These are phyloP conservation scores for Hoplodrina ambigua DNA, from an alignment of 2,888 invertebrate species.

Conservation along the genomic window DNA sequence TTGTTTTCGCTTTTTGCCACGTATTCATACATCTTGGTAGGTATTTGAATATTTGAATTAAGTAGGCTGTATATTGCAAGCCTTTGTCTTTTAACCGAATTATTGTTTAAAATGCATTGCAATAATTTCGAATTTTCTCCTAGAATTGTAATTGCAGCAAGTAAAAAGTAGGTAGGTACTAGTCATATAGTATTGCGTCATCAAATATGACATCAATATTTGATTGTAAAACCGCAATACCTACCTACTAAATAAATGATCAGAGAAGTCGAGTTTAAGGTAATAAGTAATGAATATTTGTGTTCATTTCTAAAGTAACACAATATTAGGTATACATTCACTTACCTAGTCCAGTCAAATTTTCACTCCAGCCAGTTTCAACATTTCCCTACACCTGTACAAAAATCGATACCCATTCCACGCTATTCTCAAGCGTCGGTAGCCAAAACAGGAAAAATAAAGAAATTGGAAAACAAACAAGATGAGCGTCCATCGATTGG, in stretches of 20 bases:
- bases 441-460: constrained; percentile 72
- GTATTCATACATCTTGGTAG: constrained; percentile 36
- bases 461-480: constrained; percentile 80
- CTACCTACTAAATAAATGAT: background rate
- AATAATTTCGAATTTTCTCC: background rate
- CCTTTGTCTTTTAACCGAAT: constrained; percentile 18
- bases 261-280: background rate
- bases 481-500: constrained; percentile 86
- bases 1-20: constrained; percentile 50
- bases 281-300: background rate
- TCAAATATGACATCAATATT: background rate
- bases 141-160: background rate
- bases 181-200: background rate
- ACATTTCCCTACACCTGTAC: constrained; percentile 8
- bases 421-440: constrained; percentile 59
- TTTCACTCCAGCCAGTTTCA: background rate
- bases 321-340: background rate
- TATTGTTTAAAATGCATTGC: background rate
- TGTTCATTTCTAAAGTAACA: background rate
- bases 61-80: constrained; percentile 14
- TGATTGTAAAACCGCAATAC: background rate
- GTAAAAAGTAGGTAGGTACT: background rate
- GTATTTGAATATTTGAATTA: constrained; percentile 50
- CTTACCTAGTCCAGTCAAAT: background rate
- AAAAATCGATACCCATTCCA: constrained; percentile 64